Evolutionary conservation across 2,113 vertebrate species (phyloP).

Genomic region (Pholis gunnellus): DNA sequence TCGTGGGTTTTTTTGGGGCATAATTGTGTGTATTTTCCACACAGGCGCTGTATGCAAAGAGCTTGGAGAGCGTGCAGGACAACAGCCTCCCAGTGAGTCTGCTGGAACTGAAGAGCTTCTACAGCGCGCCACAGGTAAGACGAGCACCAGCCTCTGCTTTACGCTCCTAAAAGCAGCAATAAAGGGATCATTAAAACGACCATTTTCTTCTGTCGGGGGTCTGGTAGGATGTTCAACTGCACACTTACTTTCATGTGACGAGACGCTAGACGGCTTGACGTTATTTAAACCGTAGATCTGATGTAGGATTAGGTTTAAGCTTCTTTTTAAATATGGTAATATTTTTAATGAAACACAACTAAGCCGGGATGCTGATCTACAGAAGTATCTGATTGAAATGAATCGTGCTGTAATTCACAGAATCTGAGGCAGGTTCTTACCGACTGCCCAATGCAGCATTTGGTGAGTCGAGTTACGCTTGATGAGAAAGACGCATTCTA

Average conservation of each 20-base stretch:
- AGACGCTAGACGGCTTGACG: no score
- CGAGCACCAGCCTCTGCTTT: background rate
- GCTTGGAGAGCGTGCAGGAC: constrained; percentile 87
- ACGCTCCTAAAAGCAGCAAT: background rate
- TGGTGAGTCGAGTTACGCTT: constrained; percentile 84
- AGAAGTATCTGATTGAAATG: background rate
- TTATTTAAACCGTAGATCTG: background rate
- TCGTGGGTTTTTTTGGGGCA: background rate
- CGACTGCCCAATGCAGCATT: constrained; percentile 89
- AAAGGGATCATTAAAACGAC: background rate
- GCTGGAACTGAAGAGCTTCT: constrained; percentile 88
- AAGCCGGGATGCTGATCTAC: background rate
- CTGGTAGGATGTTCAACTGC: no score
- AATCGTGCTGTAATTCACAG: constrained; percentile 72
- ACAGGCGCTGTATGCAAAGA: constrained; percentile 89
- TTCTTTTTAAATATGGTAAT: background rate
- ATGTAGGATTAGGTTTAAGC: background rate
- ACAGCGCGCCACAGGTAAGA: constrained; percentile 87
- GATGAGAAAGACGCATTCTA: background rate
- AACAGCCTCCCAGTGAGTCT: constrained; percentile 86
- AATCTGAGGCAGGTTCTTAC: constrained; percentile 89
- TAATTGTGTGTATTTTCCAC: constrained; percentile 19
- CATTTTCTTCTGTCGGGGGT: background rate
- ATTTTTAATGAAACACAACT: no score
- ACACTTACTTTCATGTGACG: no score